Evolutionary conservation across 2,113 vertebrate genomes (phyloP).

Genomic region (Amphilophus citrinellus): DNA sequence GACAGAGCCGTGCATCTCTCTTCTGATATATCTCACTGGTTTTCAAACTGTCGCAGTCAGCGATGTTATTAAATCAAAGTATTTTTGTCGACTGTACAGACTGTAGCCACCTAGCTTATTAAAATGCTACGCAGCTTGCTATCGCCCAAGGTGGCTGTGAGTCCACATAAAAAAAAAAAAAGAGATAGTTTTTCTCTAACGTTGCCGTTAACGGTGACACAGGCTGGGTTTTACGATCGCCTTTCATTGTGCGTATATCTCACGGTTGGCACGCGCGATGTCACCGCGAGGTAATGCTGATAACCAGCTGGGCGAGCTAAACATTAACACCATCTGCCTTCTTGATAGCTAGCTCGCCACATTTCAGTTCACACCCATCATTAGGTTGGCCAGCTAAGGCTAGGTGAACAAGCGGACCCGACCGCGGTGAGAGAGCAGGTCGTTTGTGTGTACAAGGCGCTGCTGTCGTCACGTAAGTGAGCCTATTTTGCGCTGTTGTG

Average conservation of each 20-base stretch:
- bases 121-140: slow-evolving; percentile 37
- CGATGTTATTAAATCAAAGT: not conserved
- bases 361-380: slow-evolving; percentile 59
- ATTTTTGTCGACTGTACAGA: not conserved
- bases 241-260: not conserved
- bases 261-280: not conserved
- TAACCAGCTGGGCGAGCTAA: slow-evolving; percentile 41
- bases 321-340: slow-evolving; percentile 24
- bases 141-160: not conserved
- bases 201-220: not conserved
- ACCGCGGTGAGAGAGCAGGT: not conserved
- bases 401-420: not conserved
- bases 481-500: not conserved
- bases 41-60: not conserved
- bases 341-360: not conserved
- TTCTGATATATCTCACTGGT: not conserved
- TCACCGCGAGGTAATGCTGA: slow-evolving; percentile 9
- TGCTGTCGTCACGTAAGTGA: not conserved
- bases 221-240: not conserved
- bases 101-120: slow-evolving; percentile 22
- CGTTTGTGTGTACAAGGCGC: not conserved
- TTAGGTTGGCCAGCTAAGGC: slow-evolving; percentile 10
- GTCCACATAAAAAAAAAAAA: not conserved
- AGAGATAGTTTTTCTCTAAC: not conserved
- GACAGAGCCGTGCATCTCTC: fast-evolving